Conservation (phyloP, 2,888 invertebrate genomes). For the Dryadula phaetusa region DNA sequence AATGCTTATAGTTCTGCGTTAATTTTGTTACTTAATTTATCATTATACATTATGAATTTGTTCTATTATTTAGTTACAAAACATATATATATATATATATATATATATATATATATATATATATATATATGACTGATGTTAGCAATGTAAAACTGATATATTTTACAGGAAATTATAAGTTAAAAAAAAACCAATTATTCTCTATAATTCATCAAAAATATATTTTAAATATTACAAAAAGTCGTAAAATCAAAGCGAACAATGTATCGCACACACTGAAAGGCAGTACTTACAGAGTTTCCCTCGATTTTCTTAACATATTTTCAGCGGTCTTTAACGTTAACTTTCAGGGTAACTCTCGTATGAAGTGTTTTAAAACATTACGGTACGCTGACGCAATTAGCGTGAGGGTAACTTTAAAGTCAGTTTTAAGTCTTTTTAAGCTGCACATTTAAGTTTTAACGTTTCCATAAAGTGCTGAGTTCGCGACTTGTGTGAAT, state of each 20-base stretch:
- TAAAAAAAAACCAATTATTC: no score
- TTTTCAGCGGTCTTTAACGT: slow-evolving; percentile 60
- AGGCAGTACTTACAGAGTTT: slow-evolving; percentile 51
- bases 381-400: slow-evolving; percentile 69
- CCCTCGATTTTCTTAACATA: slow-evolving; percentile 58
- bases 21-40: no score
- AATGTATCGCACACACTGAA: slow-evolving; percentile 34
- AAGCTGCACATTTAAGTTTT: slow-evolving; percentile 46
- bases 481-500: slow-evolving; percentile 48
- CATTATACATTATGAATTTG: no score
- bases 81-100: no score
- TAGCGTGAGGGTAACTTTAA: slow-evolving; percentile 61
- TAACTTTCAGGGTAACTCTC: slow-evolving; percentile 63
- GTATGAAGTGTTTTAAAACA: slow-evolving; percentile 75
- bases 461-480: slow-evolving; percentile 52
- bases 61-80: no score
- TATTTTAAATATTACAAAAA: not conserved
- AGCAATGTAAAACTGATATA: no score
- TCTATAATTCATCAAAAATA: not conserved
- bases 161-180: no score
- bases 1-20: no score
- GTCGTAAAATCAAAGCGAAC: not conserved
- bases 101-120: no score
- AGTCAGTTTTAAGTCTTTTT: slow-evolving; percentile 55
- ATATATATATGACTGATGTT: no score